These are phyloP conservation scores for Xiphophorus couchianus DNA, from an alignment of 2,113 vertebrate genomes.

Conservation along the genomic window DNA sequence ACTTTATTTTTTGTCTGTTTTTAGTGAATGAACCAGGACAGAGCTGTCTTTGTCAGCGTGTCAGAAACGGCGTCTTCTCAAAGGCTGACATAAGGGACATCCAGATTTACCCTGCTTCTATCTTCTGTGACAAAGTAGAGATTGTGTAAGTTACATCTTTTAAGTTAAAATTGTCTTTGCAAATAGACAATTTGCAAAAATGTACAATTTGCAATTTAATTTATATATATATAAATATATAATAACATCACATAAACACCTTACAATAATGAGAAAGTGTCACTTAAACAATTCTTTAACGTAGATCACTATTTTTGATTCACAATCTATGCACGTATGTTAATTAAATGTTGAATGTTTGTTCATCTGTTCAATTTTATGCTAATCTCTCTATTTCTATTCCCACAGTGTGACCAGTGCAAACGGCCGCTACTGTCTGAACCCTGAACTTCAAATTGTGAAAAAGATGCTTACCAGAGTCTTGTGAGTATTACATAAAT, in stretches of 20 bases:
- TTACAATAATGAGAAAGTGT: no score
- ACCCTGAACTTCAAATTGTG: slow-evolving; percentile 17
- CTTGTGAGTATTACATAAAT: slow-evolving; percentile 56
- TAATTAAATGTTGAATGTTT: background rate
- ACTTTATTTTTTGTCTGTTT: slow-evolving; percentile 3
- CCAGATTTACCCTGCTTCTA: slow-evolving; percentile 57
- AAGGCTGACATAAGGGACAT: slow-evolving; percentile 34
- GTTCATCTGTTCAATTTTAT: background rate
- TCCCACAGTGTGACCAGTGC: slow-evolving; percentile 56
- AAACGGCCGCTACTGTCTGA: slow-evolving; percentile 61
- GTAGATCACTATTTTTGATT: background rate
- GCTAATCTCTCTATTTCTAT: background rate
- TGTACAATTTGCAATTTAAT: no score
- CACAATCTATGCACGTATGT: no score
- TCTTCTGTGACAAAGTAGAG: slow-evolving; percentile 66
- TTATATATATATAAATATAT: no score
- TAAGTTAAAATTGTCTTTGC: background rate
- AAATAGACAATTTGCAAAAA: background rate
- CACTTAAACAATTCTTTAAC: background rate
- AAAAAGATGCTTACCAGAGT: slow-evolving; percentile 24
- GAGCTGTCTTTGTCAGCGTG: slow-evolving; percentile 57
- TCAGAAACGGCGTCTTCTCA: rapidly evolving
- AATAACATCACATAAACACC: no score
- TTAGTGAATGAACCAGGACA: slow-evolving; percentile 14
- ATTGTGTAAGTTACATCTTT: slow-evolving; percentile 67